Evolutionary conservation across 2,113 vertebrate species (phyloP).

Genomic region (Zeus faber): DNA sequence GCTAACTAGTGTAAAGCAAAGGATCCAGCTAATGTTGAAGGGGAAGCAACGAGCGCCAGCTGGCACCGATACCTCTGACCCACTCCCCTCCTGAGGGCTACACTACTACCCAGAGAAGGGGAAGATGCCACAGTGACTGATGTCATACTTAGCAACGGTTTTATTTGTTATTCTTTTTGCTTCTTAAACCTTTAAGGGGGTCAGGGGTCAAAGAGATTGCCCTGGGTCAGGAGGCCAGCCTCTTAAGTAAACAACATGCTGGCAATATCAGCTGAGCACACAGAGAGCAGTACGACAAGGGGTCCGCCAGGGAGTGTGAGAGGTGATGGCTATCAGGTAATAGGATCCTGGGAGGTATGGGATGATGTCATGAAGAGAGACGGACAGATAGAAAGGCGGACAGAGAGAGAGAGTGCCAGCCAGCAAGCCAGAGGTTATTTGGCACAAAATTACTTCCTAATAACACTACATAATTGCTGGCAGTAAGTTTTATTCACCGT

Average conservation of each 20-base stretch:
- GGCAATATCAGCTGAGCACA: conserved; percentile 31
- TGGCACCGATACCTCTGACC: too few relatives aligned
- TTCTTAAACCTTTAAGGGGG: conserved; percentile 49
- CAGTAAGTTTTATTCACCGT: too few relatives aligned
- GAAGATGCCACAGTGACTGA: conserved; percentile 23
- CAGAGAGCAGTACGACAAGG: conserved; percentile 15
- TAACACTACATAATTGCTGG: neutral
- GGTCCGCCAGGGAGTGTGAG: conserved; percentile 19
- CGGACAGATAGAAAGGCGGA: conserved; percentile 11
- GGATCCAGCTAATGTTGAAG: too few relatives aligned
- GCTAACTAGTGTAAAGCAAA: too few relatives aligned
- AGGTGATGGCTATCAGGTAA: conserved; percentile 31
- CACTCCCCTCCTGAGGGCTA: conserved; percentile 18
- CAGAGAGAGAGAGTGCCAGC: neutral
- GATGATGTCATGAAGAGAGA: conserved; percentile 58
- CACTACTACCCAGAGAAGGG: conserved; percentile 13
- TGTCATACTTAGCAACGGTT: conserved; percentile 23
- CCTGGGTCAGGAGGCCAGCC: conserved; percentile 24
- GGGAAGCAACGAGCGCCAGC: too few relatives aligned
- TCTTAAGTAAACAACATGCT: conserved; percentile 44
- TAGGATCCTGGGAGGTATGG: conserved; percentile 31
- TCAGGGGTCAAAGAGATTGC: conserved; percentile 47
- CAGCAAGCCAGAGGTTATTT: too few relatives aligned
- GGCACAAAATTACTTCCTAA: neutral
- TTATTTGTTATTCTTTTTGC: conserved; percentile 54